phyloP scores from a whole-genome alignment of 2,797 vertebrate genomes.

The Malurus splendens region DNA sequence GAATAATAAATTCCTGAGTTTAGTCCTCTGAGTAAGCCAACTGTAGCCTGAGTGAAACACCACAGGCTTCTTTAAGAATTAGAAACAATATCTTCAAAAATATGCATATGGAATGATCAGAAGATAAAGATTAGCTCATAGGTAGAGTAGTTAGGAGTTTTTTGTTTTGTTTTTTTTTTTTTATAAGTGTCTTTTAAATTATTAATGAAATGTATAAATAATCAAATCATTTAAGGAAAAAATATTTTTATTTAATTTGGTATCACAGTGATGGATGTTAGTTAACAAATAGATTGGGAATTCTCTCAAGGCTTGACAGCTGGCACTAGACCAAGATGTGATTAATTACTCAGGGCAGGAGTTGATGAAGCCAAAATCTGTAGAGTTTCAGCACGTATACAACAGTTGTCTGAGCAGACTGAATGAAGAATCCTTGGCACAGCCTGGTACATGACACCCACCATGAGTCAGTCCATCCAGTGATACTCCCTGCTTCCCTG shows the following conservation, averaged over 20 bases:
- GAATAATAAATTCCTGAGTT: conserved; percentile 32
- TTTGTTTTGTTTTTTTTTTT: neutral
- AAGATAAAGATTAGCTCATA: neutral
- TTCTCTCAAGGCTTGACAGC: neutral
- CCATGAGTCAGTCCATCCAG: neutral
- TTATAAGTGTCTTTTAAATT: neutral
- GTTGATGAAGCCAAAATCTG: neutral
- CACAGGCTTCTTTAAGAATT: neutral
- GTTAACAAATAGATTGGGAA: neutral
- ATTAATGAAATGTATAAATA: neutral
- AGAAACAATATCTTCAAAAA: neutral
- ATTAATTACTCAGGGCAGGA: neutral
- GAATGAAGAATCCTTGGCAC: neutral
- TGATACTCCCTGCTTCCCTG: neutral
- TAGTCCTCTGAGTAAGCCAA: neutral
- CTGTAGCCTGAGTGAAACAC: neutral
- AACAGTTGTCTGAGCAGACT: neutral
- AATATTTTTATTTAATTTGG: neutral
- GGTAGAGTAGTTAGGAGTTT: neutral
- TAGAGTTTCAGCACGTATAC: neutral
- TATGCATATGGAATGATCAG: neutral
- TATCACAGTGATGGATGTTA: neutral
- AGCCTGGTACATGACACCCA: neutral
- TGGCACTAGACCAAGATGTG: neutral
- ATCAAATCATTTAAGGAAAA: neutral